Conservation (phyloP, 92 coral and sea anemone species). For the Heteractis magnifica region DNA sequence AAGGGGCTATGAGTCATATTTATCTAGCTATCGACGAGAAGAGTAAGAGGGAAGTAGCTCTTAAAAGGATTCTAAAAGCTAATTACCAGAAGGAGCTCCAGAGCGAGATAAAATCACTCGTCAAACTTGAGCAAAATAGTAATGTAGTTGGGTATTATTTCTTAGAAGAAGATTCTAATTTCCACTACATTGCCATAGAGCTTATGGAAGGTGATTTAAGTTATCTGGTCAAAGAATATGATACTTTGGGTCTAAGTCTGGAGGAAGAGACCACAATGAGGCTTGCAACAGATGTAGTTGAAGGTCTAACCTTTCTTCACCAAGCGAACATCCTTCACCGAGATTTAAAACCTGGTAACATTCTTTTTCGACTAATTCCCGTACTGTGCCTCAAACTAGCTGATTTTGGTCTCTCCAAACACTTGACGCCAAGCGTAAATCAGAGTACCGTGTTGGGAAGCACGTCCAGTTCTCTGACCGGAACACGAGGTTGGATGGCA, state of each 20-base stretch:
- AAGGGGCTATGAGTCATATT: slow-evolving; percentile 56
- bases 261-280: background rate
- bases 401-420: slow-evolving; percentile 63
- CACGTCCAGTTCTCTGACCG: slow-evolving; percentile 50
- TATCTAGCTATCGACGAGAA: slow-evolving; percentile 60
- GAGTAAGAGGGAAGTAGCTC: slow-evolving; percentile 55
- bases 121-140: slow-evolving; percentile 27
- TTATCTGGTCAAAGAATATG: slow-evolving; percentile 18
- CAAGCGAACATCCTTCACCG: slow-evolving; percentile 52
- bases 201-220: slow-evolving; percentile 68
- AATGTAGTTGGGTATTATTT: slow-evolving; percentile 49
- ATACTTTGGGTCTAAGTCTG: background rate
- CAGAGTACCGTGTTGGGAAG: slow-evolving; percentile 33
- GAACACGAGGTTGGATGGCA: slow-evolving; percentile 83
- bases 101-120: slow-evolving; percentile 53
- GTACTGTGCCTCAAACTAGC: slow-evolving; percentile 50
- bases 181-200: slow-evolving; percentile 51
- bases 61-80: slow-evolving; percentile 49
- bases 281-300: slow-evolving; percentile 37
- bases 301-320: slow-evolving; percentile 59
- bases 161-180: slow-evolving; percentile 27
- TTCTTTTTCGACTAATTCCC: slow-evolving; percentile 50
- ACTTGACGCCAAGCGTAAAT: slow-evolving; percentile 15
- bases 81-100: slow-evolving; percentile 24
- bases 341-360: slow-evolving; percentile 75